These are phyloP conservation scores for Dermolepida albohirtum DNA, from an alignment of 2,888 invertebrate genomes.

Conservation along the genomic window DNA sequence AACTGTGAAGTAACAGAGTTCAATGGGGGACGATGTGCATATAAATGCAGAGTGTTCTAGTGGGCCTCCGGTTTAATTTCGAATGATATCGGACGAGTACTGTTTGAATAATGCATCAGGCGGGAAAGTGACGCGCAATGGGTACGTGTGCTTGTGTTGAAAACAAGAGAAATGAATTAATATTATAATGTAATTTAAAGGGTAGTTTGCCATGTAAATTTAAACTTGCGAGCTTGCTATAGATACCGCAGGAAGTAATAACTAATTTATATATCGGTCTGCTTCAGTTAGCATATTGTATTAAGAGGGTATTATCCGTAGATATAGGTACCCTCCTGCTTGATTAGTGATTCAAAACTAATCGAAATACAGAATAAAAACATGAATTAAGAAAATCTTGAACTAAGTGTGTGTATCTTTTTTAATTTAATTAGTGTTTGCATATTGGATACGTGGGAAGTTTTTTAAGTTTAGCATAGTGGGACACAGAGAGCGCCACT, in stretches of 20 bases:
- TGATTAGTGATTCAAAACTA: no score
- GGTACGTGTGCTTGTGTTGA: background rate
- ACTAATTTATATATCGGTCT: no score
- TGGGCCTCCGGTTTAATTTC: slow-evolving; percentile 24
- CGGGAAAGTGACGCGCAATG: slow-evolving; percentile 8
- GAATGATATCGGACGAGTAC: slow-evolving; percentile 15
- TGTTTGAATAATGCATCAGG: slow-evolving; percentile 31
- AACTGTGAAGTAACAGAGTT: background rate
- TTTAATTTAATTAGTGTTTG: no score
- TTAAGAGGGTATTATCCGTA: no score
- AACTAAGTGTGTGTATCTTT: no score
- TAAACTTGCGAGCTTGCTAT: background rate
- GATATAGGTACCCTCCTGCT: no score
- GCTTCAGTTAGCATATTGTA: no score
- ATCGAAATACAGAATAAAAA: no score
- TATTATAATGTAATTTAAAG: slow-evolving; percentile 33
- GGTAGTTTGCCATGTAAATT: slow-evolving; percentile 23
- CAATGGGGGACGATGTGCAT: slow-evolving; percentile 12
- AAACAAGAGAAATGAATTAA: slow-evolving; percentile 25
- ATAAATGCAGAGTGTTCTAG: slow-evolving; percentile 8
- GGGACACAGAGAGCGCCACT: no score
- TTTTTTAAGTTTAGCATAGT: no score
- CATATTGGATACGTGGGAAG: no score
- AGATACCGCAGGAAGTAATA: background rate
- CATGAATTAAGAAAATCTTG: no score